Evolutionary conservation across 2,113 vertebrate genomes (phyloP).

Genomic region (Barbus barbus): DNA sequence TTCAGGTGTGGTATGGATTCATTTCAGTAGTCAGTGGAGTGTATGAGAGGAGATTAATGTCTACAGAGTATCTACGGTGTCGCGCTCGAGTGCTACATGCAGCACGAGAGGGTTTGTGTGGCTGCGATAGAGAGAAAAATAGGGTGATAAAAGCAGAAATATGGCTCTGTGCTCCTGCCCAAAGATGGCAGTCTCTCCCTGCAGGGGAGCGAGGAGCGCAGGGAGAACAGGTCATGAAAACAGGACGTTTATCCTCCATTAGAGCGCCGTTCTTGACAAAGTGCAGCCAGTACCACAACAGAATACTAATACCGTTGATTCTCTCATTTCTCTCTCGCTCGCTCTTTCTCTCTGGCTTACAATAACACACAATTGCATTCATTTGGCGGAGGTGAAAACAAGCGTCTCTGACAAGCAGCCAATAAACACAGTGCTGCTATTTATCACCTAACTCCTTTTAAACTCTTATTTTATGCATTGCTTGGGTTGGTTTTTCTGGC

Average conservation of each 20-base stretch:
- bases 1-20: not conserved
- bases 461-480: conserved; percentile 49
- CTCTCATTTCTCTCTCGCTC: conserved; percentile 34
- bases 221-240: conserved; percentile 58
- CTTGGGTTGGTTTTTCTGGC: not conserved
- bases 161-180: conserved; percentile 45
- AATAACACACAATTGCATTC: conserved; percentile 57
- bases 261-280: conserved; percentile 60
- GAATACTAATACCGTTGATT: conserved; percentile 54
- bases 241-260: conserved; percentile 59
- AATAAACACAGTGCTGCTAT: conserved; percentile 54
- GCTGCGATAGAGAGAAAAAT: not conserved
- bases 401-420: conserved; percentile 51
- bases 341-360: conserved; percentile 8
- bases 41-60: conserved; percentile 14
- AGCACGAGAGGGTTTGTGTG: not conserved
- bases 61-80: not conserved
- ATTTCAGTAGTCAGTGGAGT: not conserved
- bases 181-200: conserved; percentile 61
- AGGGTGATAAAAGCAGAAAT: conserved; percentile 9
- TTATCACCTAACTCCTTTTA: conserved; percentile 54
- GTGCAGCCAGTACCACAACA: conserved; percentile 52
- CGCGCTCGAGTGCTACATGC: not conserved
- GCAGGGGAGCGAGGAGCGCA: conserved; percentile 51
- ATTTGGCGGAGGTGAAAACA: conserved; percentile 57